Percentiles rank a stretch among this genome's conserved stretches.
These are phyloP conservation scores for Deroptyus accipitrinus DNA, from an alignment of 2,113 vertebrate species.

Conservation along the genomic window DNA sequence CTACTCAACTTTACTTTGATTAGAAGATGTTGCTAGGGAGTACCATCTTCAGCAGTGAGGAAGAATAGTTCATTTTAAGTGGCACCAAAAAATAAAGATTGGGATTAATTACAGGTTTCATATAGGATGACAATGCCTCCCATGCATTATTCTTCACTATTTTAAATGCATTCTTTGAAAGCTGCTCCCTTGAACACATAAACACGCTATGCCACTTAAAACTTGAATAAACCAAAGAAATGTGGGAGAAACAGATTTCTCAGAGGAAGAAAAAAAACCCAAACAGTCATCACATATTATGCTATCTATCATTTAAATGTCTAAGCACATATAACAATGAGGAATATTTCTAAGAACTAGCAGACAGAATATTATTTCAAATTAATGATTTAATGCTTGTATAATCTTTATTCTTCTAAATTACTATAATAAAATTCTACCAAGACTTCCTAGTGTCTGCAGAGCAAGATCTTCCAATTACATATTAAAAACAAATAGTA, in stretches of 20 bases:
- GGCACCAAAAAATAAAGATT: background rate
- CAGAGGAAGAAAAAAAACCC: background rate
- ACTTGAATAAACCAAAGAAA: background rate
- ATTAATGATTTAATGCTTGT: background rate
- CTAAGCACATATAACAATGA: background rate
- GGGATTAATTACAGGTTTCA: background rate
- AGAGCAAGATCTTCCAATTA: background rate
- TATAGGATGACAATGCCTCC: background rate
- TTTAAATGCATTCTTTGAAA: background rate
- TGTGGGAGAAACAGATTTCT: background rate
- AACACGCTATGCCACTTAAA: background rate
- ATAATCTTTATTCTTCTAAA: background rate
- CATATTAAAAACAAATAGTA: background rate
- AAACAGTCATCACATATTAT: background rate
- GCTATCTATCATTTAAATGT: background rate
- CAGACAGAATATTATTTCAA: background rate
- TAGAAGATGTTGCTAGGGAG: background rate
- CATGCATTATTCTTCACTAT: background rate
- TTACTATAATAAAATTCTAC: background rate
- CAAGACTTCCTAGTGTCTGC: background rate
- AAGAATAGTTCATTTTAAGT: constrained; percentile 33
- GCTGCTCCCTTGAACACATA: background rate
- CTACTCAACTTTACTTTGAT: background rate
- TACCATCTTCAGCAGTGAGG: background rate
- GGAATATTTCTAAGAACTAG: background rate